Evolutionary conservation across 1,140 invertebrate species (phyloP), one percentile per base, ranked within the genome.

Genomic region (Ruditapes philippinarum): DNA sequence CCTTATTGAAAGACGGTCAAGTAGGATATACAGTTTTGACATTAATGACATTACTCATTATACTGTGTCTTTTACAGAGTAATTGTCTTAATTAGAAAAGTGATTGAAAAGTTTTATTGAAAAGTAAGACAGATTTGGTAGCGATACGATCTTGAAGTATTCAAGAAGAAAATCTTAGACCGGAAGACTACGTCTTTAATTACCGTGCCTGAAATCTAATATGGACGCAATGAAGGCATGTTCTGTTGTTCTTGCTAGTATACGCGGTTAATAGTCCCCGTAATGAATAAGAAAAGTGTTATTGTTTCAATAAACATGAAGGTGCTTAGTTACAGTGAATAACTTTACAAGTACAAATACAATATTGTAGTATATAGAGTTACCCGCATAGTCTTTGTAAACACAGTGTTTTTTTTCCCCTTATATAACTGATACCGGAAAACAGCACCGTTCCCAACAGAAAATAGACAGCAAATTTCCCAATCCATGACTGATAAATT

Each of bases 321-420:
- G 38, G 31, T 70, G 36, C 65, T 70, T 70, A 36, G 60, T 38
- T 70, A 70, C 31, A n/a, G 33, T 70, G 65, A 70, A 17, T 70
- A 70, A 70, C 22, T 70, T 70, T n/a, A 38, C 36, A 70, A 40
- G 65, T 40, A 28, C 42, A 45, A 45, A 45, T n/a, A n/a, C n/a
- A n/a, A n/a, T n/a, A n/a, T n/a, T n/a, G n/a, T n/a, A n/a, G n/a
- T n/a, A n/a, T n/a, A n/a, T n/a, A n/a, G n/a, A n/a, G n/a, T n/a
- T n/a, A n/a, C n/a, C n/a, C n/a, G n/a, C n/a, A n/a, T n/a, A n/a
- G n/a, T n/a, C n/a, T n/a, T n/a, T n/a, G n/a, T n/a, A n/a, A n/a
- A n/a, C n/a, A n/a, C n/a, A n/a, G n/a, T n/a, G n/a, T n/a, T n/a
- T n/a, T n/a, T n/a, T n/a, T n/a, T n/a, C n/a, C n/a, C n/a, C n/a